Conservation (phyloP, 2,888 invertebrate species). For the Thymelicus lineola region DNA sequence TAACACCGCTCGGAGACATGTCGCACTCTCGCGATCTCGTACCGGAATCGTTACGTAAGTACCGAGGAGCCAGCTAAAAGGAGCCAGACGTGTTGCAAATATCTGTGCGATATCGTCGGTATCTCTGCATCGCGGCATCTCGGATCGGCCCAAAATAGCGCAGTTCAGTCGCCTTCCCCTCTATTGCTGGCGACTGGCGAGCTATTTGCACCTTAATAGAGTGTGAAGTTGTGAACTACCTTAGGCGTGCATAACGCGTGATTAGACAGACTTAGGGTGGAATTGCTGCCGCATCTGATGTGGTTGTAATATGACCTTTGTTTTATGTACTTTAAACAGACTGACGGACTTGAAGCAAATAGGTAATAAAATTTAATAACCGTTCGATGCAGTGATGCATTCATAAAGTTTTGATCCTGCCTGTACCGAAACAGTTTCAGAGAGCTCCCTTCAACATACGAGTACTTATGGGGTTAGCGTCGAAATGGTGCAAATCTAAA, state of each 20-base stretch:
- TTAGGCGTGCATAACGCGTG: neutral
- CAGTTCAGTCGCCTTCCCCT: slow-evolving; percentile 27
- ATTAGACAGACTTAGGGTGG: no score
- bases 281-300: no score
- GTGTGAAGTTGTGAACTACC: neutral
- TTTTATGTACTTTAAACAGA: no score
- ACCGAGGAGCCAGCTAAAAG: slow-evolving; percentile 13
- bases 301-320: no score
- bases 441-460: no score
- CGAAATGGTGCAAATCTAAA: no score
- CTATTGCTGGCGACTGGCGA: slow-evolving; percentile 11
- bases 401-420: no score
- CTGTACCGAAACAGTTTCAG: no score
- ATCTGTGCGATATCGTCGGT: slow-evolving; percentile 23
- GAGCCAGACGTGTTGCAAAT: slow-evolving; percentile 35
- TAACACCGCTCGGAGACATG: neutral
- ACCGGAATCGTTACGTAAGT: slow-evolving; percentile 19
- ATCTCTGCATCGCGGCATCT: slow-evolving; percentile 22
- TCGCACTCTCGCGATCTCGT: neutral
- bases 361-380: no score
- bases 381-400: no score
- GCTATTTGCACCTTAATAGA: slow-evolving; percentile 13
- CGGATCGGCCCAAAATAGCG: slow-evolving; percentile 28
- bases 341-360: no score
- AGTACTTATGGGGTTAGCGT: no score